phyloP scores from a whole-genome alignment of 1,140 invertebrate species.

The Pectinophora gossypiella region DNA sequence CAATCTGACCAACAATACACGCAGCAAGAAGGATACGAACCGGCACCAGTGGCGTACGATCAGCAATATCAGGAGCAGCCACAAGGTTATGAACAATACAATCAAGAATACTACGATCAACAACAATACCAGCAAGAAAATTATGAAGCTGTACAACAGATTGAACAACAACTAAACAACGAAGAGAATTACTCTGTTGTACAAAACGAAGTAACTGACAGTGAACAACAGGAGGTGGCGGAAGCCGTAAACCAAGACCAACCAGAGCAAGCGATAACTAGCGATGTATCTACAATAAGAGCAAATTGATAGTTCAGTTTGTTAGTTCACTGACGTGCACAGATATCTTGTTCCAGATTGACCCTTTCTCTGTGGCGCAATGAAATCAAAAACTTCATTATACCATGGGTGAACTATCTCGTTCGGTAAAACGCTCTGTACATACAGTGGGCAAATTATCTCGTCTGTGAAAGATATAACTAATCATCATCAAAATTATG shows the following conservation, averaged over 20 bases:
- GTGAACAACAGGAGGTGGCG: not conserved
- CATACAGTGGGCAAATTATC: too few relatives aligned
- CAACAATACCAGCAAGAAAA: slow-evolving; percentile 17
- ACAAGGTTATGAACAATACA: slow-evolving; percentile 8
- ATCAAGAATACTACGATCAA: slow-evolving; percentile 13
- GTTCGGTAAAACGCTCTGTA: too few relatives aligned
- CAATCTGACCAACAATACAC: slow-evolving; percentile 27
- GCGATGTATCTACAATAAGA: too few relatives aligned
- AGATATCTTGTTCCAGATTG: too few relatives aligned
- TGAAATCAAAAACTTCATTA: too few relatives aligned
- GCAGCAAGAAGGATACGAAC: slow-evolving; percentile 1
- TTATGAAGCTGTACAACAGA: slow-evolving; percentile 14
- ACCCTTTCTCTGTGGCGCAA: too few relatives aligned
- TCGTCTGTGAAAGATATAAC: too few relatives aligned
- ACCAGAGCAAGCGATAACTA: not conserved
- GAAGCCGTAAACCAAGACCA: not conserved
- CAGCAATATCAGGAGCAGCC: too few relatives aligned
- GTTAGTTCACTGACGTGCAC: too few relatives aligned
- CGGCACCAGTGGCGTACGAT: not conserved
- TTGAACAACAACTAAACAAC: slow-evolving; percentile 27
- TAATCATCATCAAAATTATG: too few relatives aligned
- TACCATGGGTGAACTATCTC: too few relatives aligned
- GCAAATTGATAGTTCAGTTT: too few relatives aligned
- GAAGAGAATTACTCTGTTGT: not conserved
- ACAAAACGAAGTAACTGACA: not conserved